These are phyloP conservation scores for Metridium senile DNA, from an alignment of 92 coral and sea anemone species.

Conservation along the genomic window DNA sequence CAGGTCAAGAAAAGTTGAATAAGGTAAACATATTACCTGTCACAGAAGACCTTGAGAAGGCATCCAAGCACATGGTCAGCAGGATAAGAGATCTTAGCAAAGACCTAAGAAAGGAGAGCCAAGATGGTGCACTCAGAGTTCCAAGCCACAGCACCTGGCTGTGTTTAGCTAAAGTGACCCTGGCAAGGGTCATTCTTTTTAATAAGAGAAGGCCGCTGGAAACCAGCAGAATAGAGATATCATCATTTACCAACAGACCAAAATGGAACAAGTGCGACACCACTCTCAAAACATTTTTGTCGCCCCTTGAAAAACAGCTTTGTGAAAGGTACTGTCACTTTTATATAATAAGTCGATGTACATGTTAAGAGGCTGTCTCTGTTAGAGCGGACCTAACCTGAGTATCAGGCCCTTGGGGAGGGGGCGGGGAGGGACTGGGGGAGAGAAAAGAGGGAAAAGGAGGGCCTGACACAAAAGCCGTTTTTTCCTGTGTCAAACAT, in stretches of 20 bases:
- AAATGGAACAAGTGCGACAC: slow-evolving; percentile 31
- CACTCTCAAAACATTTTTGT: slow-evolving; percentile 4
- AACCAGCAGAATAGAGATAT: slow-evolving; percentile 5
- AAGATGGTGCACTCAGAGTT: background rate
- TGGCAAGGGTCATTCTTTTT: slow-evolving; percentile 43
- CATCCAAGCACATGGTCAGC: background rate
- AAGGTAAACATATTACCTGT: slow-evolving; percentile 28
- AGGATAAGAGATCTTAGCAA: background rate
- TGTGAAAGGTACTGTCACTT: slow-evolving; percentile 50
- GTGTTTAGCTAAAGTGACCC: slow-evolving; percentile 33
- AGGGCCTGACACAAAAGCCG: too few species aligned
- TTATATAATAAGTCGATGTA: too few species aligned
- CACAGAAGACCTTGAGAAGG: slow-evolving; percentile 24
- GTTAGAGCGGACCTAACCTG: too few species aligned
- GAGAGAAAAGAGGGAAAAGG: too few species aligned
- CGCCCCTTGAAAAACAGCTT: slow-evolving; percentile 30
- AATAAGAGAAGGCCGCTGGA: slow-evolving; percentile 51
- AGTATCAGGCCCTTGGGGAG: too few species aligned
- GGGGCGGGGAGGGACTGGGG: too few species aligned
- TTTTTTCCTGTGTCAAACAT: too few species aligned
- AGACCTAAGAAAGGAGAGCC: background rate
- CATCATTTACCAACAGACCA: slow-evolving; percentile 29
- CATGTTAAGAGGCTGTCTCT: too few species aligned
- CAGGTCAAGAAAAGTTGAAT: slow-evolving; percentile 31
- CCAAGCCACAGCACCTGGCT: slow-evolving; percentile 26